These are phyloP conservation scores for Polydrusus tereticollis DNA, from an alignment of 2,888 invertebrate species.

Conservation along the genomic window DNA sequence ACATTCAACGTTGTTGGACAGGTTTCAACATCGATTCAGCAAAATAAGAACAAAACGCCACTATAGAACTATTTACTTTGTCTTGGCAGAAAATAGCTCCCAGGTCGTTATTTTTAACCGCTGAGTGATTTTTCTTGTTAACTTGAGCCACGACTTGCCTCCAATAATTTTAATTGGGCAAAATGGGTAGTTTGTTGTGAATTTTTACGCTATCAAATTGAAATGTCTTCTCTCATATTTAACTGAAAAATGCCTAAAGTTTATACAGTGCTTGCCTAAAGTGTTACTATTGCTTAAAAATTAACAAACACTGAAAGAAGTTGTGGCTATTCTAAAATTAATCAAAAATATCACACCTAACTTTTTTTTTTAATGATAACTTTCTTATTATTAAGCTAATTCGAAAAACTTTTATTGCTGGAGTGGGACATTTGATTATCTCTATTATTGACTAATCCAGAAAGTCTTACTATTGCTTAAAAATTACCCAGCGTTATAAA, in stretches of 20 bases:
- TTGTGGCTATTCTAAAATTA: too few relatives aligned
- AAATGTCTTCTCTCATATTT: background rate
- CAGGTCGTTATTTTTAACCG: conserved; percentile 14
- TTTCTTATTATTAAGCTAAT: too few relatives aligned
- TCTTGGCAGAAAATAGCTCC: conserved; percentile 13
- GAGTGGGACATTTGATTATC: too few relatives aligned
- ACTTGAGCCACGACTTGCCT: background rate
- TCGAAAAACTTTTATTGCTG: too few relatives aligned
- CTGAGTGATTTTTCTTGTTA: conserved; percentile 13
- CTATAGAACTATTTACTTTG: conserved; percentile 7
- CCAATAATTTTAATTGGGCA: conserved; percentile 8
- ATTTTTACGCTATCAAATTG: background rate
- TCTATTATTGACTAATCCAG: too few relatives aligned
- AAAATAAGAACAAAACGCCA: conserved; percentile 5
- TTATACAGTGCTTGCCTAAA: too few relatives aligned
- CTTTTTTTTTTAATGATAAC: too few relatives aligned
- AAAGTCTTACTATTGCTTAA: too few relatives aligned
- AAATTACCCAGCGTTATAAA: background rate
- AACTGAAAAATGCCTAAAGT: too few relatives aligned
- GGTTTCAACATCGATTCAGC: background rate
- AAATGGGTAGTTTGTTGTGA: conserved; percentile 1
- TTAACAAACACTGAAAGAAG: too few relatives aligned
- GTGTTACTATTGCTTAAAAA: too few relatives aligned
- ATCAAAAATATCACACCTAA: too few relatives aligned
- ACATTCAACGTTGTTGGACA: background rate